Evolutionary conservation across 2,888 invertebrate species (phyloP).

Genomic region (Hydropsyche betteni): DNA sequence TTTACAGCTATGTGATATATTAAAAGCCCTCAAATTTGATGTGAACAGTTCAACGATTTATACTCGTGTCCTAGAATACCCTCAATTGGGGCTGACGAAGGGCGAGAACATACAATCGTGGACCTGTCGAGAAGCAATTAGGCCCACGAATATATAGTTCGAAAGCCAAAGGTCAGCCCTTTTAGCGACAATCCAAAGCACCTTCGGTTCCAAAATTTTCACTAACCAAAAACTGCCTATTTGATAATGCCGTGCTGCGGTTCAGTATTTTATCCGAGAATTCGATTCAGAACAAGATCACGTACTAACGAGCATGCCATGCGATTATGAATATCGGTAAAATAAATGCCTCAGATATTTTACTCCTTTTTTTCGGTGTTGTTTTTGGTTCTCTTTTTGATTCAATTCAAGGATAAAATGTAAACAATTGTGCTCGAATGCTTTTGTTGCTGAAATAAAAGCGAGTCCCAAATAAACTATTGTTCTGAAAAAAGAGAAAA

Average conservation of each 20-base stretch:
- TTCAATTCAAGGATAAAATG: conserved; percentile 50
- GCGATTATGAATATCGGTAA: conserved; percentile 45
- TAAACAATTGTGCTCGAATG: conserved; percentile 13
- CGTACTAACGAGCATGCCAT: not conserved
- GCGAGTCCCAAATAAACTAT: not conserved
- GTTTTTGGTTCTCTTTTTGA: conserved; percentile 45
- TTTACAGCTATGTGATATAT: conserved; percentile 26
- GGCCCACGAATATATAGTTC: conserved; percentile 50
- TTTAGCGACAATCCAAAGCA: not conserved
- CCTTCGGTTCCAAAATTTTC: conserved; percentile 8
- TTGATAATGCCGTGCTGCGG: not conserved
- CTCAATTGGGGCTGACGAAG: conserved; percentile 20
- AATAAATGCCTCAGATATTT: conserved; percentile 52
- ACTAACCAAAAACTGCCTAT: not conserved
- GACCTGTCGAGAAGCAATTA: conserved; percentile 52
- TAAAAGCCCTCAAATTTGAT: conserved; percentile 30
- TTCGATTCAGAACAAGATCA: conserved; percentile 41
- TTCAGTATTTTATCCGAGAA: conserved; percentile 48
- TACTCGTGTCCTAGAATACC: conserved; percentile 32
- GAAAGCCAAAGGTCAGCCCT: conserved; percentile 31
- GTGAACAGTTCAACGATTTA: conserved; percentile 6
- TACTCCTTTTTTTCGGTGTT: conserved; percentile 46
- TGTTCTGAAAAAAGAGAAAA: not conserved
- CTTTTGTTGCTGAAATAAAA: conserved; percentile 8
- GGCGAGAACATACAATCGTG: conserved; percentile 48